Conservation (phyloP, 2,888 invertebrate species). For the Campoplex capitator region DNA sequence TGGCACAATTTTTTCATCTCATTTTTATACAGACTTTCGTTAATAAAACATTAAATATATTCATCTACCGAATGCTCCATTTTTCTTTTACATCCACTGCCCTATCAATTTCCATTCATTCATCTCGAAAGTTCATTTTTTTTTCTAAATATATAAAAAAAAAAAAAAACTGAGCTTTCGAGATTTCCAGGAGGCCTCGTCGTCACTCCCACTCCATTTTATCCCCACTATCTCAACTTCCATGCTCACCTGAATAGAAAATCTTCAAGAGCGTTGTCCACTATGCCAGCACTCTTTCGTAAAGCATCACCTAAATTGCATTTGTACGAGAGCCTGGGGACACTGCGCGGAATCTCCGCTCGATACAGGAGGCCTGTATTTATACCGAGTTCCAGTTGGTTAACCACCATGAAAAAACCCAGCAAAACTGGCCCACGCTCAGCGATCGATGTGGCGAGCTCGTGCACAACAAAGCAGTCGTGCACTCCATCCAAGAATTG, state of each 20-base stretch:
- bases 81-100: not conserved
- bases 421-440: not conserved
- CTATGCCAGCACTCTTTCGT: not conserved
- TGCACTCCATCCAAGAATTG: not conserved
- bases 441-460: not conserved
- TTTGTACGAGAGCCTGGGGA: not conserved
- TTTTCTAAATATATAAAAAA: too few relatives aligned
- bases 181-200: too few relatives aligned
- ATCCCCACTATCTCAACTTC: not conserved
- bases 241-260: not conserved
- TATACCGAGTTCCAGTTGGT: not conserved
- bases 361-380: not conserved
- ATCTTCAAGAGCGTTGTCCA: too few relatives aligned
- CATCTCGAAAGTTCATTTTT: not conserved
- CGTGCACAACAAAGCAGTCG: not conserved
- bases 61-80: not conserved
- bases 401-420: not conserved
- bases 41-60: not conserved
- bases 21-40: not conserved
- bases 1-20: not conserved
- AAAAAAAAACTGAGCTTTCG: too few relatives aligned
- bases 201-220: not conserved
- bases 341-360: not conserved
- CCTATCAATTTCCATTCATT: not conserved
- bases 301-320: not conserved